Conservation (phyloP, 2,888 invertebrate species). For the Heliconius sara region DNA sequence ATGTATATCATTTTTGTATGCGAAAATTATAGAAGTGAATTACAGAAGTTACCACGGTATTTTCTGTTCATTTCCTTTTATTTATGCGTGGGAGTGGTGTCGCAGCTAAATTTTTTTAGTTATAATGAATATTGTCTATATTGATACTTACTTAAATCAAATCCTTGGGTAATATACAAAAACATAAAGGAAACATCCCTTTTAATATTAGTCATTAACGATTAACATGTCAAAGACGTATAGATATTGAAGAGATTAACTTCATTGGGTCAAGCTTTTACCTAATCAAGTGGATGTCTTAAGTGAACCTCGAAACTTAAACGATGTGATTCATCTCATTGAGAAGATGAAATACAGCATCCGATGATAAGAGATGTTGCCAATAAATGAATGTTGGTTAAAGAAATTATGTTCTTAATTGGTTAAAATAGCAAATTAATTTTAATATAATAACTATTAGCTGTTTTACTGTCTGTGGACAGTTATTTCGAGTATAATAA, state of each 20-base stretch:
- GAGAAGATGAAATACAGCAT: conserved; percentile 7
- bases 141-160: neutral
- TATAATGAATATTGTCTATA: too few relatives aligned
- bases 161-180: neutral
- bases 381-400: neutral
- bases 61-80: too few relatives aligned
- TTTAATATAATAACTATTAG: too few relatives aligned
- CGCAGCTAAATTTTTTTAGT: too few relatives aligned
- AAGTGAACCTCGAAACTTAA: conserved; percentile 3
- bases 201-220: neutral
- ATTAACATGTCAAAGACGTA: conserved; percentile 16
- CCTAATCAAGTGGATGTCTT: conserved; percentile 34
- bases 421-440: neutral
- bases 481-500: too few relatives aligned
- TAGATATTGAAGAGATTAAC: conserved; percentile 9
- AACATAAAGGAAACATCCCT: neutral
- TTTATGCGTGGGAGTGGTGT: too few relatives aligned
- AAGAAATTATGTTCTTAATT: neutral
- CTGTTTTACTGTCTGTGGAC: too few relatives aligned
- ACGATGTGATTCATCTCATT: conserved; percentile 12
- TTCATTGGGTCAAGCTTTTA: conserved; percentile 40
- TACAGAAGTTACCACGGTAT: too few relatives aligned
- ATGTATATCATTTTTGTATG: too few relatives aligned
- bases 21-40: too few relatives aligned
- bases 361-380: neutral